Percentiles rank a stretch among this genome's conserved stretches.
phyloP scores from a whole-genome alignment of 2,113 vertebrate species.

The Clarias magur region DNA sequence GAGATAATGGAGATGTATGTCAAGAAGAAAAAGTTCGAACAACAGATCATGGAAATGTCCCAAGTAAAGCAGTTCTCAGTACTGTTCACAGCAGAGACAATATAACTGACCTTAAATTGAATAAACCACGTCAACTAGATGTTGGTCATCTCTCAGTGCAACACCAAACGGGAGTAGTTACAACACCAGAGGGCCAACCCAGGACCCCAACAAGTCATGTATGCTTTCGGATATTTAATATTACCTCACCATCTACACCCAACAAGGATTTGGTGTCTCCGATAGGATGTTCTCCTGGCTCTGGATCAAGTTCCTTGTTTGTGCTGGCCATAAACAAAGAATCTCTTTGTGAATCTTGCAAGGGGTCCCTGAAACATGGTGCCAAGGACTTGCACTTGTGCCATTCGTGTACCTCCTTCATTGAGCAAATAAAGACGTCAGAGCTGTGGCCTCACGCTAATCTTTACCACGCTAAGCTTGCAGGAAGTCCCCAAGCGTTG shows the following conservation, averaged over 20 bases:
- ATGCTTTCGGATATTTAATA: conserved; percentile 39
- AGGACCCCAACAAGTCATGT: conserved; percentile 46
- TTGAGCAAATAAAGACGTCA: conserved; percentile 56
- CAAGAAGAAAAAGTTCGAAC: conserved; percentile 16
- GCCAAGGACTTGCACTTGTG: conserved; percentile 68
- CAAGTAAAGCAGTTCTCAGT: neutral
- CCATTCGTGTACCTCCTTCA: conserved; percentile 68
- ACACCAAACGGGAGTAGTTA: conserved; percentile 15
- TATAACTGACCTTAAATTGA: conserved; percentile 8
- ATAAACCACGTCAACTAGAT: neutral
- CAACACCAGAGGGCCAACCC: conserved; percentile 44
- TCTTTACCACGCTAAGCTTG: conserved; percentile 21
- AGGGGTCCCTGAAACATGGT: conserved; percentile 50
- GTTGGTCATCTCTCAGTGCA: neutral
- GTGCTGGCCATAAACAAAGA: conserved; percentile 55
- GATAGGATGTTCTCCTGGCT: neutral
- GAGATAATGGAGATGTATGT: neutral
- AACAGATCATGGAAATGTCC: conserved; percentile 21
- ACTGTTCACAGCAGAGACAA: conserved; percentile 9
- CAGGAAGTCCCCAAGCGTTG: conserved; percentile 30
- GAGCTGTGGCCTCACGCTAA: conserved; percentile 55
- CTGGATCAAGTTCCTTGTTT: conserved; percentile 20
- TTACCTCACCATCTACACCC: conserved; percentile 40
- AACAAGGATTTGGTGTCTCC: conserved; percentile 37
- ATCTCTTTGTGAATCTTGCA: conserved; percentile 58